Percentiles rank a stretch among this genome's conserved stretches.
These are phyloP conservation scores for Hypsopygia costalis DNA, from an alignment of 2,888 invertebrate genomes.

Conservation along the genomic window DNA sequence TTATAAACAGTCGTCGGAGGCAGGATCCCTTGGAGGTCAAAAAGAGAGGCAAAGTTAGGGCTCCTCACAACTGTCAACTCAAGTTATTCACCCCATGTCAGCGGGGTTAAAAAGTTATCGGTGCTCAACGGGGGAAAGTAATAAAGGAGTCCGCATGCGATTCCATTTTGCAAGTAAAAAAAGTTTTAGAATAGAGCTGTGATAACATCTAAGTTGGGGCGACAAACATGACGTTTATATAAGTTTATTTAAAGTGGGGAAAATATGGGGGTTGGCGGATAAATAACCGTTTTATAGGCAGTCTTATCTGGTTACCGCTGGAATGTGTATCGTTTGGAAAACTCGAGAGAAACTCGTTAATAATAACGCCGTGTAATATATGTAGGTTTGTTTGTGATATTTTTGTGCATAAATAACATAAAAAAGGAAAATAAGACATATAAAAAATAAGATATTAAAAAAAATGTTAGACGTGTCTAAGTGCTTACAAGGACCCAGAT, in stretches of 20 bases:
- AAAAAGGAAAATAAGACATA: too few relatives aligned
- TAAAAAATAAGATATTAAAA: too few relatives aligned
- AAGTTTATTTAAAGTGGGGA: conserved; percentile 7
- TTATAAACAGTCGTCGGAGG: conserved; percentile 51
- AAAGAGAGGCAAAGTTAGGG: conserved; percentile 52
- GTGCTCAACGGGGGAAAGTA: conserved; percentile 56
- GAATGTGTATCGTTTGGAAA: too few relatives aligned
- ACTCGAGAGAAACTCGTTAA: too few relatives aligned
- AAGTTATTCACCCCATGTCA: conserved; percentile 68
- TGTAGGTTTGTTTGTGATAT: too few relatives aligned
- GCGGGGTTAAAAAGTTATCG: conserved; percentile 68
- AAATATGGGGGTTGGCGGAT: background rate
- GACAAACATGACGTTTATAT: conserved; percentile 5
- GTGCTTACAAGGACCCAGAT: too few relatives aligned
- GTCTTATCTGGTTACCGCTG: background rate
- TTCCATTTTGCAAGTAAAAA: conserved; percentile 12
- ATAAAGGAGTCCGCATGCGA: conserved; percentile 42
- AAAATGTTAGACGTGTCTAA: too few relatives aligned
- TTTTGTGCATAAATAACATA: too few relatives aligned
- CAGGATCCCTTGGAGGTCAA: conserved; percentile 57
- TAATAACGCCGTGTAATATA: too few relatives aligned
- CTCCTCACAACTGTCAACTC: conserved; percentile 65
- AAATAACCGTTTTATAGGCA: background rate
- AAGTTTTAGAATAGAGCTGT: conserved; percentile 1
- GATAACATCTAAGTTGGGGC: conserved; percentile 5